Base-by-base conservation (phyloP, 2,113 vertebrate genomes). In the Etheostoma cragini region DNA sequence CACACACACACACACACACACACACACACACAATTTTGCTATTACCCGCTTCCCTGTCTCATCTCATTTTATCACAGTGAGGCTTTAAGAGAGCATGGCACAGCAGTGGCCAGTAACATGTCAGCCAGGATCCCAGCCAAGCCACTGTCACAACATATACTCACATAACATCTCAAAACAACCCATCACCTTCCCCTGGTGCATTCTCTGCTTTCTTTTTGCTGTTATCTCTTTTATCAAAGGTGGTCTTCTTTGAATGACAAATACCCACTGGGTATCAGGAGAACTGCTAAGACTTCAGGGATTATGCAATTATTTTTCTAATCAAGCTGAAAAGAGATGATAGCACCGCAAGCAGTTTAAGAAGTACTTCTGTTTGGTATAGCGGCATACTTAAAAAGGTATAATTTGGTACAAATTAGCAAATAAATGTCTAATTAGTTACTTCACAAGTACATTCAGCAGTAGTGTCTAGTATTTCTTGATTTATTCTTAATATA, bases 21-120 rank as follows among this genome's bases (percentile, higher is more conserved):
- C 35, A 24, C 24, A 47, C 47, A 58, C 73, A 61, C 62, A 64
- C 60, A 26, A 75, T 77, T 85, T 89, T 77, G 72, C 72, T 62
- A 67, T 65, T 69, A 56, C 79, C 69, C 76, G 73, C 78, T 52
- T 75, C 75, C 70, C 81, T 65, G 89, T 90, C 90, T 88, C 87
- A 57, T 92, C 75, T 75, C 83, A 84, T 93, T 76, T 85, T 53
- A 83, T 93, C 89, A 70, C 74, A 67, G 70, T 1, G 24, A 68
- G 80, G 72, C 86, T 82, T 72, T 70, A 83, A 73, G 67, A 73
- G 83, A 87, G 66, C 61, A 12, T 69, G 81, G 78, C 73, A 60
- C 83, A 80, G 85, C 82, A 52, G 82, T 76, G 84, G 81, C 81
- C 80, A 72, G 69, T 57, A 64, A 68, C 73, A 77, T 82, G 85